Evolutionary conservation across 2,888 invertebrate genomes (phyloP), one percentile per base, ranked within the genome.

Genomic region (Buathra laborator): DNA sequence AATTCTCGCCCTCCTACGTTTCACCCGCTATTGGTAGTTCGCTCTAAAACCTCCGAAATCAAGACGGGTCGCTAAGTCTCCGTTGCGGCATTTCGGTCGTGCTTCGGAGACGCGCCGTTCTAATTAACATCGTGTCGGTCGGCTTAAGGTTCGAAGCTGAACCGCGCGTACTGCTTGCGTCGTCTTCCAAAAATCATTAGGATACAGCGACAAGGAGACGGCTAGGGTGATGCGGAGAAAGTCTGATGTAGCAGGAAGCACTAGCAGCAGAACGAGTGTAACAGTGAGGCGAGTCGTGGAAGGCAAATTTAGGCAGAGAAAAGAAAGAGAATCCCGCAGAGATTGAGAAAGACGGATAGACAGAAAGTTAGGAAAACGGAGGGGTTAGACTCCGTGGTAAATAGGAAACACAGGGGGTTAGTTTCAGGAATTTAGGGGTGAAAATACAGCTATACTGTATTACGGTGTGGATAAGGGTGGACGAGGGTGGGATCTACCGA

Each of bases 81-180:
- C 88, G 70, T 66, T 81, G 83, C 68, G 66, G 76, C 86, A 87
- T 88, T 85, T 83, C 86, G 86, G 79, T 85, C 68, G 88, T 86
- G 86, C 86, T 32, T 7, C 86, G 86, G 89, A 91, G 90, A 90
- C 91, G 89, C 91, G 90, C 87, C 87, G 88, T 90, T 92, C 93
- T 94, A 94, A 94, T 94, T 94, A 94, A 93, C 94, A 94, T 93
- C 93, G 92, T 92, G 93, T 93, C 92, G 91, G 90, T 90, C 88
- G 90, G 91, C 90, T 91, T 92, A 91, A 88, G 88, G 88, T 86
- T 88, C 88, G 86, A 86, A 85, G 83, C 81, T 72, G 81, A 62
- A 62, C 62, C 29, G 75, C 82, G 66, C 83, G 81, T 62, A 62
- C 68, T 59, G 67, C 71, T 9, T 4, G 62, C 77, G 84, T 78